Conservation (phyloP, 2,797 vertebrate species). For the Helarctos malayanus region DNA sequence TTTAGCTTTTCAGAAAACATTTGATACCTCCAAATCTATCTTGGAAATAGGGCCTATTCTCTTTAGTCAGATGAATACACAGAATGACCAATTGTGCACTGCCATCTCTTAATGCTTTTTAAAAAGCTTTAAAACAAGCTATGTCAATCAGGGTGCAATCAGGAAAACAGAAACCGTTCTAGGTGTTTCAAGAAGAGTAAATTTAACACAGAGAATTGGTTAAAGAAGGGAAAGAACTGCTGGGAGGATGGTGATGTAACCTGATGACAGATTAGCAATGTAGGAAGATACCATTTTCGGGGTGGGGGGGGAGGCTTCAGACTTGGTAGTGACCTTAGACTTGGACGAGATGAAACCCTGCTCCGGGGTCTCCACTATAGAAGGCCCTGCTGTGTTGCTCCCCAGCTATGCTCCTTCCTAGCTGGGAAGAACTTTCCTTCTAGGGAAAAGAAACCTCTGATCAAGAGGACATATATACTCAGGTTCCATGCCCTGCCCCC, state of each 20-base stretch:
- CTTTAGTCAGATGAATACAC: slow-evolving; percentile 11
- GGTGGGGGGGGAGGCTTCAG: background rate
- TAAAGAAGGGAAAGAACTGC: background rate
- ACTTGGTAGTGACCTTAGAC: background rate
- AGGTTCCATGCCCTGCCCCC: background rate
- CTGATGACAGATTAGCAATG: background rate
- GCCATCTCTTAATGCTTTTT: background rate
- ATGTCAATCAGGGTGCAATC: background rate
- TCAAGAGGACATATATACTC: background rate
- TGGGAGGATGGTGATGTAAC: background rate
- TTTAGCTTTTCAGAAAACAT: slow-evolving; percentile 64
- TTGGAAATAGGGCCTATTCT: background rate
- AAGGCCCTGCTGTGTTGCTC: background rate
- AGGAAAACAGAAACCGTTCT: slow-evolving; percentile 20
- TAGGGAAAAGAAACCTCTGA: background rate
- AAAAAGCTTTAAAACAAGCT: background rate
- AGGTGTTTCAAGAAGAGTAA: background rate
- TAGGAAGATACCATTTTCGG: background rate
- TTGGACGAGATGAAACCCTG: background rate
- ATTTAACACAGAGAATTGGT: background rate
- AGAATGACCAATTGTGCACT: background rate
- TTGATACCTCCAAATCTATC: slow-evolving; percentile 37
- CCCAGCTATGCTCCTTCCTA: background rate
- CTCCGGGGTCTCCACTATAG: background rate
- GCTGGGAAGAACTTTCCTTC: background rate